Base-by-base conservation (phyloP, 2,888 invertebrate genomes). In the Pseudolycoriella hygida region DNA sequence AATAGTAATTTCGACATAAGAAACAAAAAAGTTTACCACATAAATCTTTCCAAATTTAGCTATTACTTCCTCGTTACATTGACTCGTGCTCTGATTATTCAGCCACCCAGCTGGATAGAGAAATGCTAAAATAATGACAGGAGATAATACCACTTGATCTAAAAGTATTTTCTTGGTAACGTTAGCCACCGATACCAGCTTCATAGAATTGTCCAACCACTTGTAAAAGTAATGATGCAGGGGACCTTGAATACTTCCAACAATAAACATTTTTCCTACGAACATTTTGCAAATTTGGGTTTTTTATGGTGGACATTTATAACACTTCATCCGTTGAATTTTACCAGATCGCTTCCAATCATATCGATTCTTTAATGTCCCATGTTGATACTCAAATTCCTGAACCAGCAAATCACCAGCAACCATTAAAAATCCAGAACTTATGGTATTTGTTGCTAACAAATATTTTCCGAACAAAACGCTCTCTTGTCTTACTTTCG, bases 181-280 rank as follows among this genome's bases (percentile, higher is more conserved):
- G 8, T 75, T 73, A 46, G 59, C 62, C 2, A 74, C 53, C 48
- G 69, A 68, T 43, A 65, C 68, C 42, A 73, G 74, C 2, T 84
- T 83, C 49, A 80, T 57, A 10, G 69, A 48, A 57, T 67, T 71
- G 52, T 90, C 88, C 53, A 92, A 71, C 56, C 80, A 71, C 39
- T 69, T 61, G 62, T 94, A 94, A 64, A 87, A 90, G 55, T 72
- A 78, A 66, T 93, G 92, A 61, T 88, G 86, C 42, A 85, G 62
- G 1, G 89, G 84, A 1, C 93, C 94, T 60, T 84, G 72, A 0
- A 73, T 54, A 3, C 81, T 60, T 0, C 93, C 93, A 40, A 89
- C 79, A 11, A 74, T 57, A 49, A 80, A 74, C 83, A 94, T 89
- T 49, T 85, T 72, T 47, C 64, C 80, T 73, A 70, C 59, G 68